phyloP scores from a whole-genome alignment of 2,888 invertebrate genomes.

The Trachelus tabidus region DNA sequence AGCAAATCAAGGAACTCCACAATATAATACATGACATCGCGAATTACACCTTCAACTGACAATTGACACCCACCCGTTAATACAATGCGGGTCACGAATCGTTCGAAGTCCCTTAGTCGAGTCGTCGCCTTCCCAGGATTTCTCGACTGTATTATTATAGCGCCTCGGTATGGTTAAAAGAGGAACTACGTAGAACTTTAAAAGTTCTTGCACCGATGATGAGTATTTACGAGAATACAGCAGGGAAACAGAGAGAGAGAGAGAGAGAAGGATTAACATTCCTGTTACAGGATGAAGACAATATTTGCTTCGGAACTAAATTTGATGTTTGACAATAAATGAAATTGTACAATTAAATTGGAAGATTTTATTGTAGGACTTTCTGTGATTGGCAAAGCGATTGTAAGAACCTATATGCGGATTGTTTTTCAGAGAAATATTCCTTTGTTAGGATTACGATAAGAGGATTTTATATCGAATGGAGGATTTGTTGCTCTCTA shows the following conservation, averaged over 20 bases:
- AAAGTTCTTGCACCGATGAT: not conserved
- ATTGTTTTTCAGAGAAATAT: no score
- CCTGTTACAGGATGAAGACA: not conserved
- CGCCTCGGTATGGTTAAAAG: not conserved
- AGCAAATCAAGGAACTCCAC: not conserved
- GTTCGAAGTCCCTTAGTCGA: not conserved
- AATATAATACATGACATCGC: not conserved
- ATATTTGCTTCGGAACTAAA: not conserved
- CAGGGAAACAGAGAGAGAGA: not conserved
- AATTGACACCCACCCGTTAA: not conserved
- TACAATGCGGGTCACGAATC: not conserved
- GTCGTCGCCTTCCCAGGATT: not conserved
- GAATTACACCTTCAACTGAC: not conserved
- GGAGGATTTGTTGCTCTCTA: no score
- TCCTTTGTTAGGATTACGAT: no score
- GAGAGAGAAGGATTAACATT: not conserved
- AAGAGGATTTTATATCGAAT: no score
- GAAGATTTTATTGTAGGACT: no score
- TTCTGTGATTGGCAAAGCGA: no score
- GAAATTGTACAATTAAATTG: no score
- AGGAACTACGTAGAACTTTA: not conserved
- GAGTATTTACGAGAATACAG: not conserved
- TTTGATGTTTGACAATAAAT: no score
- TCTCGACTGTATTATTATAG: not conserved
- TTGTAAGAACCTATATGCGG: no score